Conservation (phyloP, 2,888 invertebrate genomes). For the Raillietiella orientalis region DNA sequence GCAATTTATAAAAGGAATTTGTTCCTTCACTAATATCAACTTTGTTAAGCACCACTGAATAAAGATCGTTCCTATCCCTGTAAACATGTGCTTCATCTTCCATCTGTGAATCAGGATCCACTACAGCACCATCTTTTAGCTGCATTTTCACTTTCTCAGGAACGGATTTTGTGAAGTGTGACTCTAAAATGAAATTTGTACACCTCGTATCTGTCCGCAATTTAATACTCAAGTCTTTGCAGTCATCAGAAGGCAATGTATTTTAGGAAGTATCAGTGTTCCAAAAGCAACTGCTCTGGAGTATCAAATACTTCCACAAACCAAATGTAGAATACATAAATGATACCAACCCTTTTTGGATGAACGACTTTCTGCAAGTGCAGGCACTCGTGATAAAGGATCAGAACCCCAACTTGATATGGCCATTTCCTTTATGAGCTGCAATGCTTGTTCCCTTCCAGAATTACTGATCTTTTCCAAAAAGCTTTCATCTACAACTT, state of each 20-base stretch:
- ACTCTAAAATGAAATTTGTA: slow-evolving; percentile 7
- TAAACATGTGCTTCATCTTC: slow-evolving; percentile 48
- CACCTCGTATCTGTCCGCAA: slow-evolving; percentile 12
- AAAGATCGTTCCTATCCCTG: slow-evolving; percentile 21
- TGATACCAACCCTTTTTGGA: no score
- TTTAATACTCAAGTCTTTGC: slow-evolving; percentile 8
- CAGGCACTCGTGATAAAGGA: no score
- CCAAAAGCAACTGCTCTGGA: no score
- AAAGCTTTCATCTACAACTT: slow-evolving; percentile 44
- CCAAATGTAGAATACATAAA: no score
- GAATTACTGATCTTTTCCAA: no score
- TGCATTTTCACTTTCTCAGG: slow-evolving; percentile 24
- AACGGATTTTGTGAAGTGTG: slow-evolving; percentile 11
- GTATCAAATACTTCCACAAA: no score
- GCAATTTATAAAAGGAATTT: slow-evolving; percentile 84
- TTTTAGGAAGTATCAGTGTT: slow-evolving; percentile 10
- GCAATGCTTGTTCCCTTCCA: no score
- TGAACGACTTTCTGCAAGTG: no score
- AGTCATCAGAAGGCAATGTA: slow-evolving; percentile 12
- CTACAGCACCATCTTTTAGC: slow-evolving; percentile 52
- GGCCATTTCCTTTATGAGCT: no score
- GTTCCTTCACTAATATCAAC: slow-evolving; percentile 57
- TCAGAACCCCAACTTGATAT: no score
- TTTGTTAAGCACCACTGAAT: slow-evolving; percentile 41
- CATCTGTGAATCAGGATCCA: slow-evolving; percentile 64